A percentile compares a stretch with the other conserved stretches of the same genome.
Conservation (phyloP, 2,888 invertebrate species). For the Agriotes lineatus region DNA sequence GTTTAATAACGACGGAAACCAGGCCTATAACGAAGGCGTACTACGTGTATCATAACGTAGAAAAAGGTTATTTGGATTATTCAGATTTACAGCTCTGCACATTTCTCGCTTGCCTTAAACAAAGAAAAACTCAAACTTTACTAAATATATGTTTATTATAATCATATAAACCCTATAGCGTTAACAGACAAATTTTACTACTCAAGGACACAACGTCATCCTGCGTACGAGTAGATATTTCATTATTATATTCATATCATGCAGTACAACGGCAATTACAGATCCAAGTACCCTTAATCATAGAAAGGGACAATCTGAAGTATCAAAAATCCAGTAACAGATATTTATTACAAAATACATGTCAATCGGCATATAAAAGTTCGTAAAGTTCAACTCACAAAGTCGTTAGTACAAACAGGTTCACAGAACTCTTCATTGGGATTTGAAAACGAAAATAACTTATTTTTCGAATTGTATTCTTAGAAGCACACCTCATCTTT, state of each 20-base stretch:
- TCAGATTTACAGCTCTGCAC: too few relatives aligned
- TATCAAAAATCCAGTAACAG: background rate
- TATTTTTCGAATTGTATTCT: background rate
- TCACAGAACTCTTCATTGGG: background rate
- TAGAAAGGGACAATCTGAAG: background rate
- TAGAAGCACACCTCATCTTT: background rate
- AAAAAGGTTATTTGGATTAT: too few relatives aligned
- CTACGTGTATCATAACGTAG: too few relatives aligned
- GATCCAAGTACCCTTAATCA: background rate
- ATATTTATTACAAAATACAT: background rate
- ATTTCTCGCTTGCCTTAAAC: background rate
- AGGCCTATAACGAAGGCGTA: too few relatives aligned
- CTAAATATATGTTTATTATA: conserved; percentile 5
- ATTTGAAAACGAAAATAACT: too few relatives aligned
- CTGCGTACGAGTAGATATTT: background rate
- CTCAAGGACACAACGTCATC: background rate
- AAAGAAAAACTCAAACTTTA: background rate
- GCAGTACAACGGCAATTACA: background rate
- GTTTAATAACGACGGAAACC: too few relatives aligned
- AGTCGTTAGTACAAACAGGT: background rate
- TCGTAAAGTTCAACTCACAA: background rate
- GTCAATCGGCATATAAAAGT: background rate
- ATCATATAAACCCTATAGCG: background rate
- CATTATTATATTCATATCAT: background rate
- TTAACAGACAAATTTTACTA: background rate